These are phyloP conservation scores for Mimachlamys varia DNA, from an alignment of 2,888 invertebrate species.

Conservation along the genomic window DNA sequence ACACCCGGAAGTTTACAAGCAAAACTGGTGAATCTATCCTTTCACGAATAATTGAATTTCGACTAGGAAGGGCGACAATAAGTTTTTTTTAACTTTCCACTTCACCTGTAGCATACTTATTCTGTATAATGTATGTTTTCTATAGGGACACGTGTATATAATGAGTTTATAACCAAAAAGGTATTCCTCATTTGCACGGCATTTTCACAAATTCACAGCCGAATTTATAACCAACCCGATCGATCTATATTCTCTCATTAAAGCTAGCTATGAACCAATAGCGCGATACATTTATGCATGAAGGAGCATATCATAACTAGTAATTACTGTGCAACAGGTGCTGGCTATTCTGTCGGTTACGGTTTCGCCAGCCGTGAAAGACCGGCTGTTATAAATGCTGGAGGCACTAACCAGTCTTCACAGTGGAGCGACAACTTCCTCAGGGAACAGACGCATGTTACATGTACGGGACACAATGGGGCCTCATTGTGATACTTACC, in stretches of 20 bases:
- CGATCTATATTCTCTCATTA: background rate
- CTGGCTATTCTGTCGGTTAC: background rate
- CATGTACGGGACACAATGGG: background rate
- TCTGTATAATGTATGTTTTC: too few relatives aligned
- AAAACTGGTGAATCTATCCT: too few relatives aligned
- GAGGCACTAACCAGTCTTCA: background rate
- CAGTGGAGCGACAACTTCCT: background rate
- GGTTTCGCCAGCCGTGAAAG: background rate
- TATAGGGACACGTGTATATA: too few relatives aligned
- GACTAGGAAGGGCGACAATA: too few relatives aligned
- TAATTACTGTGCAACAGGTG: slow-evolving; percentile 11
- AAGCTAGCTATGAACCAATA: background rate
- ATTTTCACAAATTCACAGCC: too few relatives aligned
- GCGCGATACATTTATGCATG: background rate
- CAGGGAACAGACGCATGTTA: background rate
- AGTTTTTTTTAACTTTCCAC: too few relatives aligned
- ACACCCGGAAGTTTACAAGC: too few relatives aligned
- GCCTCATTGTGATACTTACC: background rate
- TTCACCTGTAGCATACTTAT: too few relatives aligned
- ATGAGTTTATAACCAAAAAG: too few relatives aligned
- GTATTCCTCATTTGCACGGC: too few relatives aligned
- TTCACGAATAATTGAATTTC: too few relatives aligned
- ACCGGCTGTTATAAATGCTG: background rate
- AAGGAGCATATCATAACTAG: background rate
- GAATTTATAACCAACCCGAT: background rate